phyloP scores from a whole-genome alignment of 2,113 vertebrate genomes.

The Mungos mungo region DNA sequence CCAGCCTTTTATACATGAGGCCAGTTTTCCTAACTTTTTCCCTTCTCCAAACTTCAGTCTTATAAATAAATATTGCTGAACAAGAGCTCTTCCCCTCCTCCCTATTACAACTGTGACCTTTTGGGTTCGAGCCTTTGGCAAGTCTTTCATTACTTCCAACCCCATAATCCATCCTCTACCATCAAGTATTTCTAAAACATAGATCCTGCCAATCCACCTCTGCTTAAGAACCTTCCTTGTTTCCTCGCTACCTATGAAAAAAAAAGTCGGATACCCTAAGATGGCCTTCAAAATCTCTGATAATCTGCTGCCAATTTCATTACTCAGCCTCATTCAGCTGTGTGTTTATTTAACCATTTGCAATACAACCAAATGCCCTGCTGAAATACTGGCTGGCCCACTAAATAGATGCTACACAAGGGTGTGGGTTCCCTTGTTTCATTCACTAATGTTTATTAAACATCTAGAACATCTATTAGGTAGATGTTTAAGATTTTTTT shows the following conservation, averaged over 20 bases:
- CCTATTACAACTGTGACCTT: neutral
- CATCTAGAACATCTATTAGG: neutral
- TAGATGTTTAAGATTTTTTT: neutral
- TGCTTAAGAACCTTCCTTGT: neutral
- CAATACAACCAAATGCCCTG: neutral
- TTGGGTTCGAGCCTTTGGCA: neutral
- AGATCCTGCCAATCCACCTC: neutral
- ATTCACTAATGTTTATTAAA: neutral
- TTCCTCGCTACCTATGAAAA: neutral
- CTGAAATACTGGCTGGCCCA: neutral
- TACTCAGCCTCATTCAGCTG: neutral
- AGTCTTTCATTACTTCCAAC: neutral
- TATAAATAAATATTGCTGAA: constrained; percentile 6
- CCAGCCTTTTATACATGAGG: neutral
- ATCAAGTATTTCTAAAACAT: neutral
- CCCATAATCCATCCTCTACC: neutral
- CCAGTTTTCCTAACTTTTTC: neutral
- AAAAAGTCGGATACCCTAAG: neutral
- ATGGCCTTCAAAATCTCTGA: neutral
- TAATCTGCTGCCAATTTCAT: neutral
- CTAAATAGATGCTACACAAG: neutral
- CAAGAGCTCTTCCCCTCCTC: neutral
- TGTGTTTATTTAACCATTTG: neutral
- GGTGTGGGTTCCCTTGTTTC: neutral
- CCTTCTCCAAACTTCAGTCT: neutral